Percentiles rank a stretch among this genome's conserved stretches.
These are phyloP conservation scores for Schizopygopsis malacanthus DNA, from an alignment of 2,797 vertebrate genomes.

Conservation along the genomic window DNA sequence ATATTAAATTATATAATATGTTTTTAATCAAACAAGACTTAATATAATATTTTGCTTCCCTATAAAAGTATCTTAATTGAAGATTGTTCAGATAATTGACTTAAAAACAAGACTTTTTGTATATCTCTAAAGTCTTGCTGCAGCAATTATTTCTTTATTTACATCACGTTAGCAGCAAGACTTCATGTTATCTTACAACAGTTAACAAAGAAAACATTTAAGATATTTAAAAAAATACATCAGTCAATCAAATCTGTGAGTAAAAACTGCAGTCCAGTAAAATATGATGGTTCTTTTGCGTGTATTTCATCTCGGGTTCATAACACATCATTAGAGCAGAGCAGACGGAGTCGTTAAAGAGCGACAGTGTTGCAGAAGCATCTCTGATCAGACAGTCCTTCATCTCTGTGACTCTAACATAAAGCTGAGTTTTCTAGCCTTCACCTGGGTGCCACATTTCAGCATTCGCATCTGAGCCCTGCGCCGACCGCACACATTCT, in stretches of 20 bases:
- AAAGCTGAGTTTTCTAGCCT: conserved; percentile 63
- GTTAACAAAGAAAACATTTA: background rate
- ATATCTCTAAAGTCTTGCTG: too few species aligned
- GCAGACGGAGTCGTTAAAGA: background rate
- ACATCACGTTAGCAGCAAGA: background rate
- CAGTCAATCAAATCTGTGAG: background rate
- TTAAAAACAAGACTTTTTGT: background rate
- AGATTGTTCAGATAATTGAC: background rate
- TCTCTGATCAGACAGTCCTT: background rate
- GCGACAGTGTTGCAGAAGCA: background rate
- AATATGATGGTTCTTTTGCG: background rate
- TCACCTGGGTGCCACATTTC: conserved; percentile 71
- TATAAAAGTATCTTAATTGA: background rate
- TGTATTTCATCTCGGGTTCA: background rate
- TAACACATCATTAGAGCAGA: background rate
- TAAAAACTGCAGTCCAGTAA: background rate
- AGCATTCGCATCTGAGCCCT: conserved; percentile 68
- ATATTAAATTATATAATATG: background rate
- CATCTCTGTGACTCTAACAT: conserved; percentile 44
- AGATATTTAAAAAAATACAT: too few species aligned
- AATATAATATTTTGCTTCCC: background rate
- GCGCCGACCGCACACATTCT: conserved; percentile 64
- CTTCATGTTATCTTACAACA: background rate
- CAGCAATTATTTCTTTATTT: background rate
- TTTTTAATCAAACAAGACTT: background rate